A percentile compares a stretch with the other conserved stretches of the same genome.
Conservation (phyloP, 2,888 invertebrate species). For the Drosophila stalkeri region DNA sequence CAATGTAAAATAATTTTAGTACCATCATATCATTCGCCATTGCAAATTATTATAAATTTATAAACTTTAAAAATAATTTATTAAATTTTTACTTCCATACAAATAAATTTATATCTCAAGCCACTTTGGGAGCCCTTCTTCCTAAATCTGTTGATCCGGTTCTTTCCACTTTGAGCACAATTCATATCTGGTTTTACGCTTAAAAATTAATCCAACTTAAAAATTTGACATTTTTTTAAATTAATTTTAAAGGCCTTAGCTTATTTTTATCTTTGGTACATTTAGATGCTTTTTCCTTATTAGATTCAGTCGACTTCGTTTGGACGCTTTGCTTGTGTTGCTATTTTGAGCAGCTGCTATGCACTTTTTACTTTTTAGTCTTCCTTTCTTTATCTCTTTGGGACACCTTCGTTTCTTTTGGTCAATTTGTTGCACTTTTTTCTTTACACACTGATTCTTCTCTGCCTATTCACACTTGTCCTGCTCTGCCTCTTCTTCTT, state of each 20-base stretch:
- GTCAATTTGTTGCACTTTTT: too few relatives aligned
- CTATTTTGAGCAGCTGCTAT: neutral
- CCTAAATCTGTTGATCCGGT: neutral
- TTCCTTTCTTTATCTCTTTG: neutral
- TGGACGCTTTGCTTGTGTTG: neutral
- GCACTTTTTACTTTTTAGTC: neutral
- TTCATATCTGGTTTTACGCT: neutral
- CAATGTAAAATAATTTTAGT: too few relatives aligned
- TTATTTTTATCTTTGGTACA: neutral
- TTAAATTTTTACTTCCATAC: neutral
- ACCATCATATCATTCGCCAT: too few relatives aligned
- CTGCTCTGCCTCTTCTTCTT: neutral
- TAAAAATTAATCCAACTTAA: neutral
- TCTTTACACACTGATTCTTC: neutral
- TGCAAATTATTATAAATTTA: too few relatives aligned
- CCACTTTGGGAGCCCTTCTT: neutral
- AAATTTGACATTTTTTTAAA: neutral
- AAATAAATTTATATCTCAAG: neutral
- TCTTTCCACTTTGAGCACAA: neutral
- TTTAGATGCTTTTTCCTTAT: neutral
- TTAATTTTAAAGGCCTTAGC: slow-evolving; percentile 1
- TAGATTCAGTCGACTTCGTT: neutral
- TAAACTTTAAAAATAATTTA: slow-evolving; percentile 1
- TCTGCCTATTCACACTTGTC: neutral
- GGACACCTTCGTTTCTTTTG: too few relatives aligned